Conservation (phyloP, 2,888 invertebrate genomes). For the Synergus gifuensis region DNA sequence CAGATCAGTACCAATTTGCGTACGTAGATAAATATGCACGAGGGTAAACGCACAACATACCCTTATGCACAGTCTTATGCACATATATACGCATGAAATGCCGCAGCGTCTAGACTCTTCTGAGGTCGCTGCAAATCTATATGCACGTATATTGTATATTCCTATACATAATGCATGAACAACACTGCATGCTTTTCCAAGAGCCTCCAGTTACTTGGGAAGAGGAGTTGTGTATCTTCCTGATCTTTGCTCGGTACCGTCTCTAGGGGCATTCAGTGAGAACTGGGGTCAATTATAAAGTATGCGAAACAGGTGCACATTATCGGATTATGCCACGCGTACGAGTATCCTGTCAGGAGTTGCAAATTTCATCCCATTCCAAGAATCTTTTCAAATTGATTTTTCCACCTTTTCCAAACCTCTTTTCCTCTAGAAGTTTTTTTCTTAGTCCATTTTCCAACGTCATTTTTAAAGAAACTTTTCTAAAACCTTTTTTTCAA, state of each 20-base stretch:
- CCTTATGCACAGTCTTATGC: background rate
- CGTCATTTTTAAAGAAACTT: too few relatives aligned
- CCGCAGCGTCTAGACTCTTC: slow-evolving; percentile 30
- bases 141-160: slow-evolving; percentile 25
- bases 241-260: background rate
- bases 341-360: background rate
- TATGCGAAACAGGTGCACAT: slow-evolving; percentile 35
- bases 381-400: too few relatives aligned
- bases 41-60: background rate
- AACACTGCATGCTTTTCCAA: slow-evolving; percentile 24
- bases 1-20: slow-evolving; percentile 18
- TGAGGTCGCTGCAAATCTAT: slow-evolving; percentile 23
- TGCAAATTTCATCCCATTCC: background rate
- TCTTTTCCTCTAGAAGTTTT: too few relatives aligned
- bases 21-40: background rate
- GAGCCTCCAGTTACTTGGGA: slow-evolving; percentile 27
- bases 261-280: slow-evolving; percentile 20
- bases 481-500: too few relatives aligned
- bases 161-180: slow-evolving; percentile 40
- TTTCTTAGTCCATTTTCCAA: too few relatives aligned
- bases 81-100: slow-evolving; percentile 5
- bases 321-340: slow-evolving; percentile 13
- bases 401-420: too few relatives aligned
- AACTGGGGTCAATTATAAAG: slow-evolving; percentile 23
- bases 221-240: slow-evolving; percentile 27